Evolutionary conservation across 2,113 vertebrate genomes (phyloP).

Genomic region (Stigmatopora argus): DNA sequence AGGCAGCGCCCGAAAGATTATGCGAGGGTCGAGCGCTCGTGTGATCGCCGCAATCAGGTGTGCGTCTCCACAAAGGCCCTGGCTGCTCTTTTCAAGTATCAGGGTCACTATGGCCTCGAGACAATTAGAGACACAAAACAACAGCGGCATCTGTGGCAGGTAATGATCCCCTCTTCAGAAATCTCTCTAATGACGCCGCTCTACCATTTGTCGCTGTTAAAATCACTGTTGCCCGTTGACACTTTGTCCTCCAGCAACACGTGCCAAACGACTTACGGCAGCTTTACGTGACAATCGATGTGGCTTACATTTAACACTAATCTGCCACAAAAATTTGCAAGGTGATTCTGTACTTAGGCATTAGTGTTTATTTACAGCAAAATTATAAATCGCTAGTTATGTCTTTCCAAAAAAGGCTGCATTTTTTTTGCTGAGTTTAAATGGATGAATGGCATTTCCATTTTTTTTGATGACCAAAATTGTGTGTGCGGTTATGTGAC

Average conservation of each 20-base stretch:
- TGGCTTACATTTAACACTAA: conserved; percentile 48
- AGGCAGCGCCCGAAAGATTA: conserved; percentile 52
- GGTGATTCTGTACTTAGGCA: conserved; percentile 1
- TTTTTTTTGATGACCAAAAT: no score
- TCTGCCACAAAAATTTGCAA: conserved; percentile 34
- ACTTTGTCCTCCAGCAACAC: conserved; percentile 57
- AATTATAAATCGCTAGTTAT: no score
- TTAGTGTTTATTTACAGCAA: no score
- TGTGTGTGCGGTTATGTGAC: no score
- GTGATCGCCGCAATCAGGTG: conserved; percentile 66
- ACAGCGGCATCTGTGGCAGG: conserved; percentile 66
- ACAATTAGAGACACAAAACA: conserved; percentile 58
- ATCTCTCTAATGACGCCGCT: conserved; percentile 60
- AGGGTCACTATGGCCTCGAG: conserved; percentile 45
- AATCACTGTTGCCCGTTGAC: conserved; percentile 63
- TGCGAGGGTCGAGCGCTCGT: conserved; percentile 45
- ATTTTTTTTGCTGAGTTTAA: no score
- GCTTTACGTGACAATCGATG: conserved; percentile 37
- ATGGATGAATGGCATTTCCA: no score
- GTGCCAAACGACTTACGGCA: conserved; percentile 39
- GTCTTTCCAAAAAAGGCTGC: no score
- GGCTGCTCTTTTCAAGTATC: conserved; percentile 63
- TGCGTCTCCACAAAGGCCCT: conserved; percentile 58
- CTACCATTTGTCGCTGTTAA: conserved; percentile 66
- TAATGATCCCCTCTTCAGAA: conserved; percentile 58